phyloP scores from a whole-genome alignment of 2,797 vertebrate species.

The Capromys pilorides region DNA sequence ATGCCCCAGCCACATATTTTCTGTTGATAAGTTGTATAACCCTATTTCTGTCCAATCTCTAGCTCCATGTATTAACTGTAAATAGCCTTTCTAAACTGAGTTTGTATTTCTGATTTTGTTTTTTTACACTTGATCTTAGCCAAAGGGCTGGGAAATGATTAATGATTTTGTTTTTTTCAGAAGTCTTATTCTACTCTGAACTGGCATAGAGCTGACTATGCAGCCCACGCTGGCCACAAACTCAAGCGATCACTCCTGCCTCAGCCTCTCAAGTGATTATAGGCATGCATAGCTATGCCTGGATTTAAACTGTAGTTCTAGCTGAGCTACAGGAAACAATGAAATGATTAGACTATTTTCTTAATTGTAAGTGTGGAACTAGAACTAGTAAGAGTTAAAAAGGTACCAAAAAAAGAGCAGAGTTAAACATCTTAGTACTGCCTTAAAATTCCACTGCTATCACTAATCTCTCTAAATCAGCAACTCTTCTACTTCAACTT shows the following conservation, averaged over 20 bases:
- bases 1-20: not conserved
- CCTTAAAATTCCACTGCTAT: conserved; percentile 10
- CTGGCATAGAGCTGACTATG: not conserved
- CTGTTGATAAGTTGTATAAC: not conserved
- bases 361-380: not conserved
- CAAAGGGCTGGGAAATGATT: too few relatives aligned
- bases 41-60: not conserved
- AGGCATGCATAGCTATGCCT: not conserved
- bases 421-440: not conserved
- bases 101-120: too few relatives aligned
- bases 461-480: not conserved
- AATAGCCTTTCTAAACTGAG: not conserved
- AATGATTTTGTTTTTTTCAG: not conserved
- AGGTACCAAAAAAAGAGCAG: not conserved
- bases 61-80: not conserved
- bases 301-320: conserved; percentile 21
- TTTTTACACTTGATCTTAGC: too few relatives aligned
- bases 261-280: not conserved
- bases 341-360: conserved; percentile 22
- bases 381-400: not conserved
- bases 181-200: not conserved
- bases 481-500: conserved; percentile 6
- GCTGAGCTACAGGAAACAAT: not conserved
- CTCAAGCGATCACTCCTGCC: not conserved
- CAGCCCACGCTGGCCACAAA: not conserved